A percentile compares a stretch with the other conserved stretches of the same genome.
phyloP scores from a whole-genome alignment of 1,140 invertebrate genomes.

The Belonocnema kinseyi region DNA sequence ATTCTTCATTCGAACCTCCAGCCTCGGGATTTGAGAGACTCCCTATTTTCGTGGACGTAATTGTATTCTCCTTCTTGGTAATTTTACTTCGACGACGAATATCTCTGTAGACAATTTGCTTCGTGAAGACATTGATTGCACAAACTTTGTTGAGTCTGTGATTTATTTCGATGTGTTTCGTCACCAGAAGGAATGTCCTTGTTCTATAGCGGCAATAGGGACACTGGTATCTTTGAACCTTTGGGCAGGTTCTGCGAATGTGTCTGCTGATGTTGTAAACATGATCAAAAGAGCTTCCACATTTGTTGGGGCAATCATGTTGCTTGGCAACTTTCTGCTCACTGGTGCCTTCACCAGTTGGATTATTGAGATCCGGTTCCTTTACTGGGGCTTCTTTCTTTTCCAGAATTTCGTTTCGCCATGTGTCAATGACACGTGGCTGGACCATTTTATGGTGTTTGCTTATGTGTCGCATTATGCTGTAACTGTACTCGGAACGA shows the following conservation, averaged over 20 bases:
- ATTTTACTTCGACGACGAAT: conserved; percentile 3
- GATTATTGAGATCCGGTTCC: background rate
- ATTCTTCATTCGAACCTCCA: background rate
- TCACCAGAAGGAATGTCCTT: background rate
- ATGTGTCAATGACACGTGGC: background rate
- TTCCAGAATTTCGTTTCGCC: background rate
- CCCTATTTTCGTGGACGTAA: background rate
- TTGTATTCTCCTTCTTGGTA: background rate
- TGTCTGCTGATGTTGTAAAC: conserved; percentile 4
- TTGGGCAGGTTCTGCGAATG: background rate
- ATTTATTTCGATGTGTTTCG: conserved; percentile 13
- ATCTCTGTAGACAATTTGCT: conserved; percentile 11
- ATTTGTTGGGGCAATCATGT: conserved; percentile 9
- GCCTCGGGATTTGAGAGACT: background rate
- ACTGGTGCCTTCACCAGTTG: background rate
- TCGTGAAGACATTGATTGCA: conserved; percentile 15
- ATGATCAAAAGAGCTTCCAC: conserved; percentile 1
- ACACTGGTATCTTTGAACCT: background rate
- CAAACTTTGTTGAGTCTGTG: background rate
- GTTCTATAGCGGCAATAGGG: conserved; percentile 15
- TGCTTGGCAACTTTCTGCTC: background rate
- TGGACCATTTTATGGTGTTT: conserved; percentile 8
- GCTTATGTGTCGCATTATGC: conserved; percentile 22
- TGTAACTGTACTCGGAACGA: conserved; percentile 23
- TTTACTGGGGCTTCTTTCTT: background rate